Base-by-base conservation (phyloP, 1,140 invertebrate genomes). In the Gryon sp. region DNA sequence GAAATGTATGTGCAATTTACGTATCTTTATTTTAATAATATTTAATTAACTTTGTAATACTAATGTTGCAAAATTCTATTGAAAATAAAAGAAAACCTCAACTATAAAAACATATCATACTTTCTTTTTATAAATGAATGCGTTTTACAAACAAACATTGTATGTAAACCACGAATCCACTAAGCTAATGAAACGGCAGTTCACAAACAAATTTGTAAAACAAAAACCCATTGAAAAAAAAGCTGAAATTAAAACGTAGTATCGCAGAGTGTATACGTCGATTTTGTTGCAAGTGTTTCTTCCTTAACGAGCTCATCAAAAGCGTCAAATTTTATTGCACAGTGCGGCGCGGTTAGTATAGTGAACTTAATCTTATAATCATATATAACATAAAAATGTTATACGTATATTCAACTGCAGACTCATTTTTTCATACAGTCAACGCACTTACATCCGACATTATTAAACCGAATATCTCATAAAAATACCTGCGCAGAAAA, bases 321-420 rank as follows among this genome's bases (percentile, higher is more conserved):
- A n/a, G 26, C 50, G 52, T 55, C 50, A 41, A 53, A 65, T 53
- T 65, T 65, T 65, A 65, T n/a, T n/a, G n/a, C n/a, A n/a, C 20
- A 48, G 18, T 14, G 11, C 43, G 3, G 11, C 28, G 40, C 14
- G 3, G 28, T n/a, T n/a, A n/a, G n/a, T n/a, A n/a, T n/a, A n/a
- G 53, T 59, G 45, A 62, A 62, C 46, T 55, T 63, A 73, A 63
- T 73, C 69, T 73, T 22, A 62, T 63, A 46, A 74, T 66, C 45
- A 52, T 40, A 24, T 9, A 26, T n/a, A n/a, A 38, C 36, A 59
- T 46, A 53, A 66, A 74, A 74, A 43, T 38, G 45, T 65, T 30
- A 63, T 32, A 57, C 43, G 55, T 22, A 63, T 50, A 46, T 18
- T 26, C 66, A 28, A 24, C 11, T 41, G 12, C n/a, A 16, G 19